Evolutionary conservation across 1,140 invertebrate species (phyloP).

Genomic region (Eurosta solidaginis): DNA sequence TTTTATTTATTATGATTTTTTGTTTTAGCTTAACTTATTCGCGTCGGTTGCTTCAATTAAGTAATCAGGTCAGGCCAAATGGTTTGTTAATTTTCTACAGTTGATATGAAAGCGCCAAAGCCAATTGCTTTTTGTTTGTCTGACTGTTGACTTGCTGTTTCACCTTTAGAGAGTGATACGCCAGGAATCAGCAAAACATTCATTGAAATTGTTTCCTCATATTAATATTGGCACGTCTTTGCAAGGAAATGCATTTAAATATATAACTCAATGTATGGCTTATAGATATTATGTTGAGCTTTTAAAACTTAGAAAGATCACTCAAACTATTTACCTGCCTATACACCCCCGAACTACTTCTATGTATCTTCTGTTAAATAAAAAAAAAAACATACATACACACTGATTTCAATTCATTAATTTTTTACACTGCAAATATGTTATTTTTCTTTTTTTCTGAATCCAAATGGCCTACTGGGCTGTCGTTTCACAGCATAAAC

Average conservation of each 20-base stretch:
- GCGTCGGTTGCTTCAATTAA: constrained; percentile 28
- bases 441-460: not conserved
- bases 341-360: too few relatives aligned
- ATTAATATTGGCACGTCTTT: too few relatives aligned
- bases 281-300: too few relatives aligned
- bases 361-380: not conserved
- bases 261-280: too few relatives aligned
- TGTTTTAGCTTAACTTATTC: not conserved
- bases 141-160: too few relatives aligned
- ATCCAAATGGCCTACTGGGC: not conserved
- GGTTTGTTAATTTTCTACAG: constrained; percentile 28
- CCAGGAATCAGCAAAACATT: too few relatives aligned
- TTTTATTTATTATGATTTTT: not conserved
- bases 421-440: not conserved
- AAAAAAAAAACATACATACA: not conserved
- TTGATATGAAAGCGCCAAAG: not conserved
- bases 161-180: too few relatives aligned
- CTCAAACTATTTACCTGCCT: too few relatives aligned
- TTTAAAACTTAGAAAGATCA: too few relatives aligned
- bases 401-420: not conserved
- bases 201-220: too few relatives aligned
- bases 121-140: too few relatives aligned
- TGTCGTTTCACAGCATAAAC: not conserved
- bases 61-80: constrained; percentile 36
- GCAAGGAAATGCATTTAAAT: too few relatives aligned